Conservation (phyloP, 2,797 vertebrate species). For the Petrocephalus schoutedeni region DNA sequence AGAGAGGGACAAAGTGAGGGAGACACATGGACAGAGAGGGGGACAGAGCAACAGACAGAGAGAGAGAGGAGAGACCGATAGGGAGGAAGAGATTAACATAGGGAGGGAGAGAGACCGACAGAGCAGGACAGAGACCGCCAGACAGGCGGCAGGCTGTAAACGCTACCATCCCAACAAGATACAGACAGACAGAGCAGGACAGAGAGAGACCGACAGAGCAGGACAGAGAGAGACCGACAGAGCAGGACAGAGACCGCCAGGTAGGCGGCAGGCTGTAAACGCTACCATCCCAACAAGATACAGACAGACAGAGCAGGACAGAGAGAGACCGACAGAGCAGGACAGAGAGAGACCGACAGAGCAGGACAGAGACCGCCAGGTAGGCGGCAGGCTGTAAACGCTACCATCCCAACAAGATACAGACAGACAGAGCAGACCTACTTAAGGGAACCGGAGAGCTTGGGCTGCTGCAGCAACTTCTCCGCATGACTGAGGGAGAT, state of each 20-base stretch:
- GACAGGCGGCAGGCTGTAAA: neutral
- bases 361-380: neutral
- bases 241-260: neutral
- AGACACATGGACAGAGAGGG: neutral
- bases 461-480: constrained; percentile 90
- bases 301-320: neutral
- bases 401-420: neutral
- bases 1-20: neutral
- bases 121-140: neutral
- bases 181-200: neutral
- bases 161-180: neutral
- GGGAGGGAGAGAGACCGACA: neutral
- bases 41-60: neutral
- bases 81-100: neutral
- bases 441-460: constrained; percentile 95
- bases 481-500: constrained; percentile 93
- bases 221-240: neutral
- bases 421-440: constrained; percentile 56
- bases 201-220: neutral
- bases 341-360: neutral
- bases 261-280: neutral
- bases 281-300: neutral
- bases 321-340: neutral
- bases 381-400: neutral
- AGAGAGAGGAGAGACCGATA: neutral